Evolutionary conservation across 2,888 invertebrate species (phyloP).

Genomic region (Perizoma affinitatum): DNA sequence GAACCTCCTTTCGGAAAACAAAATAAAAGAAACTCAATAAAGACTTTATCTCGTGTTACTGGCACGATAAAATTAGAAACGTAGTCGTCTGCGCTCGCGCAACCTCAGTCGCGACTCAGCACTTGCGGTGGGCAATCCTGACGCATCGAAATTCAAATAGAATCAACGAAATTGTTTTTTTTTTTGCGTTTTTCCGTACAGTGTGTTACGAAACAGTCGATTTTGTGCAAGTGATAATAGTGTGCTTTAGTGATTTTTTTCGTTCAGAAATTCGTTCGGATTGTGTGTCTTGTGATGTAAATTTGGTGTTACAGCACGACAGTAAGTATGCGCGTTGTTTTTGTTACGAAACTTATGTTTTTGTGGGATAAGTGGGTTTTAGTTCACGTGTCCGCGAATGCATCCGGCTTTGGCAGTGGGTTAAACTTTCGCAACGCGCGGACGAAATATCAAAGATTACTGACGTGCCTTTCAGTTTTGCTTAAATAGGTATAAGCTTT

Average conservation of each 20-base stretch:
- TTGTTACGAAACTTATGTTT: conserved; percentile 32
- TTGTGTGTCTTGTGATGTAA: conserved; percentile 45
- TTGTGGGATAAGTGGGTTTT: conserved; percentile 29
- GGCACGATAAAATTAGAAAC: conserved; percentile 80
- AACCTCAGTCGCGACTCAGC: conserved; percentile 52
- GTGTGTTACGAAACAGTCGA: conserved; percentile 45
- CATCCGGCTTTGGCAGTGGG: conserved; percentile 35
- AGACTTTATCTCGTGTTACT: conserved; percentile 83
- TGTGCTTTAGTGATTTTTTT: conserved; percentile 34
- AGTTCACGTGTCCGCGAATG: conserved; percentile 35
- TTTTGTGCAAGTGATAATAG: conserved; percentile 62
- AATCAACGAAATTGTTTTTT: conserved; percentile 53
- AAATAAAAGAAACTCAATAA: conserved; percentile 74
- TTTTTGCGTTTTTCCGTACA: conserved; percentile 46
- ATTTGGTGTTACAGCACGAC: conserved; percentile 19
- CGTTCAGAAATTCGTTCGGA: conserved; percentile 43
- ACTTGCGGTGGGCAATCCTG: conserved; percentile 53
- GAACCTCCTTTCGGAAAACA: conserved; percentile 45
- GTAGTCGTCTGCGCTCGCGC: conserved; percentile 47
- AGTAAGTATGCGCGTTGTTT: conserved; percentile 36
- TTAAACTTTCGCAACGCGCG: conserved; percentile 39
- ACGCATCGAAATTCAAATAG: conserved; percentile 48
- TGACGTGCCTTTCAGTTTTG: conserved; percentile 7
- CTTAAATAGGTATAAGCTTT: conserved; percentile 7
- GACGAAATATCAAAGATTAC: conserved; percentile 18